These are phyloP conservation scores for Porites rus DNA, from an alignment of 92 coral and sea anemone genomes.

Conservation along the genomic window DNA sequence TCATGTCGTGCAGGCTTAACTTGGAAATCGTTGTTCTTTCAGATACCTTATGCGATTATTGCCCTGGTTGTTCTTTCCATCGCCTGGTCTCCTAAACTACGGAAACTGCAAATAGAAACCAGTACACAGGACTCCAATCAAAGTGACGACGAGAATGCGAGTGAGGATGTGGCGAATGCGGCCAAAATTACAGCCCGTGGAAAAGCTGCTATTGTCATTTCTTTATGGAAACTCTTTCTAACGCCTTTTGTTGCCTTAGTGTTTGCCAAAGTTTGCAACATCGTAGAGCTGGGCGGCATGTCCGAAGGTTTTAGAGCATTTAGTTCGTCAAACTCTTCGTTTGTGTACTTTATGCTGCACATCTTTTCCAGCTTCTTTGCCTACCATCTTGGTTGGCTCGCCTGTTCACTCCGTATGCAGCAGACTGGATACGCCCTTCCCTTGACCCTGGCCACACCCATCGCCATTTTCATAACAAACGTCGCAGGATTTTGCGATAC, in stretches of 20 bases:
- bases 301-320: slow-evolving; percentile 61
- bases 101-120: slow-evolving; percentile 58
- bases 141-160: neutral
- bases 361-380: slow-evolving; percentile 59
- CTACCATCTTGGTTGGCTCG: slow-evolving; percentile 55
- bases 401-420: slow-evolving; percentile 71
- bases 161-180: neutral
- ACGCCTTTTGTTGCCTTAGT: slow-evolving; percentile 19
- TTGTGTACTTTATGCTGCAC: slow-evolving; percentile 53
- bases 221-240: slow-evolving; percentile 29
- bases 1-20: no score
- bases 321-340: slow-evolving; percentile 45
- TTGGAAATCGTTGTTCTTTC: neutral
- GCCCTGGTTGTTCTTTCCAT: slow-evolving; percentile 50
- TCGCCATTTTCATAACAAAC: slow-evolving; percentile 35
- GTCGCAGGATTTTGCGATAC: slow-evolving; percentile 47
- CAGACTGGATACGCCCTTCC: slow-evolving; percentile 65
- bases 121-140: neutral
- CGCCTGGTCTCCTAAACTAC: slow-evolving; percentile 67
- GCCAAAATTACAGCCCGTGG: slow-evolving; percentile 1
- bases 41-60: neutral
- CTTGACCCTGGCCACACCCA: slow-evolving; percentile 66
- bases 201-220: slow-evolving; percentile 17
- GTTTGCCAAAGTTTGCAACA: slow-evolving; percentile 4
- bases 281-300: slow-evolving; percentile 1